Evolutionary conservation across 2,888 invertebrate species (phyloP).

Genomic region (Drosophila emarginata): DNA sequence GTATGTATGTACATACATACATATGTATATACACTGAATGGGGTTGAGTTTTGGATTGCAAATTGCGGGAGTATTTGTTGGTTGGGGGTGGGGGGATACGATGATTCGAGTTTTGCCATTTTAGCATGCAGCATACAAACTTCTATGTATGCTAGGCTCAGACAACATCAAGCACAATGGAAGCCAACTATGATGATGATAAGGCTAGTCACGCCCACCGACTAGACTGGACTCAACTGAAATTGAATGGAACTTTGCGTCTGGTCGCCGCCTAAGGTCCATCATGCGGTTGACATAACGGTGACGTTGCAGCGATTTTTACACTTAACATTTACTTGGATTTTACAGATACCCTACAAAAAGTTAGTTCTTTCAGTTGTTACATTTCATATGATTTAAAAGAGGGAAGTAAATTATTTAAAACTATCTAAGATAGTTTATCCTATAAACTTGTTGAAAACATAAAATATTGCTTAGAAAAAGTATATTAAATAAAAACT

Average conservation of each 20-base stretch:
- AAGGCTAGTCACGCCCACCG: conserved; percentile 57
- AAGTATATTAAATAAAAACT: too few relatives aligned
- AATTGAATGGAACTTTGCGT: conserved; percentile 26
- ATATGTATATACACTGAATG: not conserved
- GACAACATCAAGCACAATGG: conserved; percentile 29
- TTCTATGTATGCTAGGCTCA: conserved; percentile 57
- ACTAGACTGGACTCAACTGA: conserved; percentile 28
- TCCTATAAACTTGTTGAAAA: too few relatives aligned
- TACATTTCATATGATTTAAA: too few relatives aligned
- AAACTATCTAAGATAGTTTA: too few relatives aligned
- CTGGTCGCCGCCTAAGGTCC: conserved; percentile 44
- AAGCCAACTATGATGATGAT: conserved; percentile 28
- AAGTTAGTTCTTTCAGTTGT: too few relatives aligned
- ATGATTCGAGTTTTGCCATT: not conserved
- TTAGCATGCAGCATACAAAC: conserved; percentile 63
- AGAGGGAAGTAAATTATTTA: too few relatives aligned
- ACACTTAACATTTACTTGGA: conserved; percentile 57
- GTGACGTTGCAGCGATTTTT: conserved; percentile 67
- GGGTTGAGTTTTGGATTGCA: conserved; percentile 3
- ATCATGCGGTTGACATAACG: conserved; percentile 70
- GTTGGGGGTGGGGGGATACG: not conserved
- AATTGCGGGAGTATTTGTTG: not conserved
- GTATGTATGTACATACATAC: too few relatives aligned
- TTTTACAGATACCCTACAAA: too few relatives aligned
- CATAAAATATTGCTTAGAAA: too few relatives aligned